Evolutionary conservation across 2,888 invertebrate genomes (phyloP), one percentile per base, ranked within the genome.

Genomic region (Chaetogeoica ovagalla): DNA sequence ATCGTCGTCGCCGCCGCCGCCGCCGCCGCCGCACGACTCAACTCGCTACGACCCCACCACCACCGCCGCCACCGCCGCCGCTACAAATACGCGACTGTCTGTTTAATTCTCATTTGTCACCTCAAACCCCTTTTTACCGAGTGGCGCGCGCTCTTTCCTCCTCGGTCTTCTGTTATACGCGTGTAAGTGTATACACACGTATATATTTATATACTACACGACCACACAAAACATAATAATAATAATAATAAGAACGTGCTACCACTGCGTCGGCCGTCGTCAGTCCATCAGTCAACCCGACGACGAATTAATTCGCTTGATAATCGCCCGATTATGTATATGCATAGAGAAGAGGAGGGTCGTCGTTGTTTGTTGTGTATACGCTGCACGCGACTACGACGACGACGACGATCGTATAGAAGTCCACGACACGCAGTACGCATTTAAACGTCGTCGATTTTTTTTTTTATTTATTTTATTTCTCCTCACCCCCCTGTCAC

Each of bases 71-170:
- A 30, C 30, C 30, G 4, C 30, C 2, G 4, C 30, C 30, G n/a
- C n/a, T n/a, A n/a, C 30, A 30, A 30, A 30, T n/a, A 4, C 4
- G 30, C 30, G 30, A 30, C 30, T 30, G 30, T 73, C 75, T 66
- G 75, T 75, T 75, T 75, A 75, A 75, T 75, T 75, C 75, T 75
- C 66, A 66, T 75, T 75, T 75, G 75, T 75, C 75, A 75, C 57
- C 75, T 66, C 57, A 66, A 66, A 75, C 75, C 75, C 75, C 75
- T 75, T 75, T 65, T 30, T 30, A 30, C 30, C 30, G 30, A 30
- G 30, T 30, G 30, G 30, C 30, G 30, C 30, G 30, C 30, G 30
- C 30, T 30, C 30, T n/a, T 19, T 37, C 30, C 1, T 30, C 55
- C 1, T n/a, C 69, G 15, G 4, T 43, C 43, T 4, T 30, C 30